Evolutionary conservation across 1,140 invertebrate genomes (phyloP), one percentile per base, ranked within the genome.

Genomic region (Lysiphlebus fabarum): DNA sequence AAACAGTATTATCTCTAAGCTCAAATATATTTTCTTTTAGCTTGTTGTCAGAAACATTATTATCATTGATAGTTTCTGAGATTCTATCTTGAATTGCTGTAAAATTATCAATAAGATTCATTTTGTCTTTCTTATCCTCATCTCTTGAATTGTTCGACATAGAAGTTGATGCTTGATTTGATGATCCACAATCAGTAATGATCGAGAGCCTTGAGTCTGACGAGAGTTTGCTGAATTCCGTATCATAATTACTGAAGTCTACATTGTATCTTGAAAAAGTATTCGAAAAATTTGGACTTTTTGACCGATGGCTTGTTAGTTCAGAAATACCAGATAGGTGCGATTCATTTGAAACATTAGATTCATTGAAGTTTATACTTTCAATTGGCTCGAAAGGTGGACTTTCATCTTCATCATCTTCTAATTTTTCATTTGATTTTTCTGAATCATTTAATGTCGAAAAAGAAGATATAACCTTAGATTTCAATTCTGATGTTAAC

Each of bases 331-430:
- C 82, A 43, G 83, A 86, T 12, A 85, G 62, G 66, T 83, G 81
- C 41, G 83, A 83, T 64, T 86, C 83, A 54, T 82, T 77, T 0
- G 82, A 82, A 58, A 79, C 59, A 57, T 80, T 70, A 47, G 71
- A 80, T 69, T 80, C 74, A 56, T 76, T 75, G 4, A 76, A 45
- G 58, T 75, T 75, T 68, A 77, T 75, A 50, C 80, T 78, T 51
- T 84, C 82, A 45, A 86, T 75, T 0, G 84, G 85, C 67, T 89
- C 86, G 74, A 87, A 88, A 6, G 81, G 81, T 0, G 86, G 86
- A 59, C 86, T 87, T 48, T 86, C 86, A 69, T 86, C 85, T 54
- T 85, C 82, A 50, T 87, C 84, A 53, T 82, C 79, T 62, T 83
- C 83, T 10, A 69, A 58, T 66, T 82, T 83, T 36, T 85, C 82